These are phyloP conservation scores for Lamellibrachia satsuma DNA, from an alignment of 2,888 invertebrate species.

Conservation along the genomic window DNA sequence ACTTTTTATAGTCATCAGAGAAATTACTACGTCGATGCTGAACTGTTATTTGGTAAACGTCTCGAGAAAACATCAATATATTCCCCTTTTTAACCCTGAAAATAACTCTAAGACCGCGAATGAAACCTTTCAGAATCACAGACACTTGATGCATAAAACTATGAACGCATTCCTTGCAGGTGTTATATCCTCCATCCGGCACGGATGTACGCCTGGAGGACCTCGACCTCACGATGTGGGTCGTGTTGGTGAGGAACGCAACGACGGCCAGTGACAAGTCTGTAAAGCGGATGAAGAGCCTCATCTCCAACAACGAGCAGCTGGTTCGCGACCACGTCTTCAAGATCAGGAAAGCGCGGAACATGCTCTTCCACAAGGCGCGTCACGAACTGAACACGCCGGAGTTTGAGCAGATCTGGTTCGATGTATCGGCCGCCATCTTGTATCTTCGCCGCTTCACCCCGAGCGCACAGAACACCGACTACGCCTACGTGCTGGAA, in stretches of 20 bases:
- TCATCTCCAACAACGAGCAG: background rate
- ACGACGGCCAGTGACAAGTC: slow-evolving; percentile 1
- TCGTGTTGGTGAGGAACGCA: background rate
- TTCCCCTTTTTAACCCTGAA: no score
- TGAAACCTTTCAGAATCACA: background rate
- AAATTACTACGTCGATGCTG: no score
- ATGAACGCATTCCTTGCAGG: background rate
- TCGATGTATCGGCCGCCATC: slow-evolving; percentile 14
- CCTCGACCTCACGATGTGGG: slow-evolving; percentile 21
- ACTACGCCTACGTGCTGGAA: background rate
- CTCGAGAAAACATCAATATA: no score
- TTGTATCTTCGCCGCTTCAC: background rate
- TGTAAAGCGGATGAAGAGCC: background rate
- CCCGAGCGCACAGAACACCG: background rate
- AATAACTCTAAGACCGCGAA: no score
- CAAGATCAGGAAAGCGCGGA: slow-evolving; percentile 19
- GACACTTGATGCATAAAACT: background rate
- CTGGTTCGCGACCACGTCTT: background rate
- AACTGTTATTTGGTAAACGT: no score
- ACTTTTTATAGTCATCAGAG: no score
- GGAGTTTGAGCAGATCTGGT: slow-evolving; percentile 20
- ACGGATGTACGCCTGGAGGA: background rate
- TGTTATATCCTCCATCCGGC: background rate
- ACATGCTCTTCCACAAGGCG: slow-evolving; percentile 18
- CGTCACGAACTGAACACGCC: background rate